Evolutionary conservation across 1,140 invertebrate species (phyloP).

Genomic region (Leptoteleia sp.): DNA sequence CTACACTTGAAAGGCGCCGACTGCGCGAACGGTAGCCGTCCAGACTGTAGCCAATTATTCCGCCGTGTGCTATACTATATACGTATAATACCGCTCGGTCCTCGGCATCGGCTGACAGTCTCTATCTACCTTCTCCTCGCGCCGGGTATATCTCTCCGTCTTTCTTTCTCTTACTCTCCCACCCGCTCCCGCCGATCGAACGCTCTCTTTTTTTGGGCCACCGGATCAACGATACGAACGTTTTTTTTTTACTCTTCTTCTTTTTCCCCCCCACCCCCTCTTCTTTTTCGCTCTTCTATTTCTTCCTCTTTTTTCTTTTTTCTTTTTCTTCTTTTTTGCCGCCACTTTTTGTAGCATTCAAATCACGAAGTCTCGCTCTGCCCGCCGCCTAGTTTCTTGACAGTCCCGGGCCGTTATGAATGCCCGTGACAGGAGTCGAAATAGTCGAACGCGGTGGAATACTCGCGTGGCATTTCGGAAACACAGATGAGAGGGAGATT

Average conservation of each 20-base stretch:
- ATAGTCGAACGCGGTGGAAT: conserved; percentile 19
- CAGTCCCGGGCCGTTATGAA: conserved; percentile 12
- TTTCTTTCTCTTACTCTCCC: too few relatives aligned
- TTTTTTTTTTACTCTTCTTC: too few relatives aligned
- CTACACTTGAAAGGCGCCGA: conserved; percentile 74
- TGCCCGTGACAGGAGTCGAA: conserved; percentile 36
- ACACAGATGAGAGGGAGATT: conserved; percentile 11
- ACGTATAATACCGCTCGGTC: too few relatives aligned
- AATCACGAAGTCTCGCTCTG: too few relatives aligned
- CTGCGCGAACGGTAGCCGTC: conserved; percentile 76
- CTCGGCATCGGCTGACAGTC: conserved; percentile 39
- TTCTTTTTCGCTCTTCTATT: too few relatives aligned
- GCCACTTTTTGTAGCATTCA: conserved; percentile 19
- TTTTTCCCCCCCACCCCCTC: too few relatives aligned
- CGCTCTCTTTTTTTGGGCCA: conserved; percentile 21
- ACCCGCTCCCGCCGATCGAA: too few relatives aligned
- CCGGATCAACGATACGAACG: conserved; percentile 14
- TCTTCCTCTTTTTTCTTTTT: too few relatives aligned
- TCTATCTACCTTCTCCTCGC: not conserved
- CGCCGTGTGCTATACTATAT: conserved; percentile 79
- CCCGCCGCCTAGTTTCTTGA: conserved; percentile 28
- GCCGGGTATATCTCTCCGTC: conserved; percentile 11
- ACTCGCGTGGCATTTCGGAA: conserved; percentile 15
- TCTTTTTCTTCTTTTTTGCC: conserved; percentile 37
- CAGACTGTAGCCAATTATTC: conserved; percentile 80